phyloP scores from a whole-genome alignment of 2,888 invertebrate species.

The Panorpa germanica region DNA sequence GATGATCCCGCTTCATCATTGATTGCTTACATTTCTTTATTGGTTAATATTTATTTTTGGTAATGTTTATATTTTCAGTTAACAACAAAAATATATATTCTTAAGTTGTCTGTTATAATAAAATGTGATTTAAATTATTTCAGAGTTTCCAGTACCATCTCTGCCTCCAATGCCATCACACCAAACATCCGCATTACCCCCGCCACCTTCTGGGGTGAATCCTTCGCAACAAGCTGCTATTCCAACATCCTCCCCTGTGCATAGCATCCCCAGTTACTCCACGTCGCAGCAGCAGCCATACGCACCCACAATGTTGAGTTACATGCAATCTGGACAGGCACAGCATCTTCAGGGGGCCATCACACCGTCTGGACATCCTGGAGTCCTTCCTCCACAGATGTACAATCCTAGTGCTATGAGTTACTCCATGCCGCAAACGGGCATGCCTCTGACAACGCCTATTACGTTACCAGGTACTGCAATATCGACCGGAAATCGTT shows the following conservation, averaged over 20 bases:
- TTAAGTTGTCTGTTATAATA: too few relatives aligned
- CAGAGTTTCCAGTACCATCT: too few relatives aligned
- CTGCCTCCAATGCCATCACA: conserved; percentile 7
- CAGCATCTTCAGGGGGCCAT: too few relatives aligned
- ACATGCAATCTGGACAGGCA: too few relatives aligned
- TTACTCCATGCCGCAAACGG: conserved; percentile 15
- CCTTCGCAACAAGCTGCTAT: conserved; percentile 19
- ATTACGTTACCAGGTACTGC: conserved; percentile 49
- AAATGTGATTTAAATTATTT: too few relatives aligned
- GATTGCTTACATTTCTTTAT: conserved; percentile 4
- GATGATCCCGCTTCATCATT: neutral
- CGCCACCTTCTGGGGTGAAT: conserved; percentile 14
- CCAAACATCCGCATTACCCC: neutral
- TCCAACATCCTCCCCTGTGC: conserved; percentile 21
- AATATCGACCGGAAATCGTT: too few relatives aligned
- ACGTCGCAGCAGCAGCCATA: conserved; percentile 33
- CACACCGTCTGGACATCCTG: too few relatives aligned
- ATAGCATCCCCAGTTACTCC: conserved; percentile 15
- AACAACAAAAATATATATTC: too few relatives aligned
- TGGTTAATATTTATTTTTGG: too few relatives aligned
- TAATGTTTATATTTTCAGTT: too few relatives aligned
- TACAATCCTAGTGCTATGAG: too few relatives aligned
- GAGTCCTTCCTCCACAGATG: too few relatives aligned
- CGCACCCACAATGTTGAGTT: conserved; percentile 30
- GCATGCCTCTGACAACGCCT: conserved; percentile 40